phyloP scores from a whole-genome alignment of 2,113 vertebrate genomes.

The Heterotilapia buettikoferi region DNA sequence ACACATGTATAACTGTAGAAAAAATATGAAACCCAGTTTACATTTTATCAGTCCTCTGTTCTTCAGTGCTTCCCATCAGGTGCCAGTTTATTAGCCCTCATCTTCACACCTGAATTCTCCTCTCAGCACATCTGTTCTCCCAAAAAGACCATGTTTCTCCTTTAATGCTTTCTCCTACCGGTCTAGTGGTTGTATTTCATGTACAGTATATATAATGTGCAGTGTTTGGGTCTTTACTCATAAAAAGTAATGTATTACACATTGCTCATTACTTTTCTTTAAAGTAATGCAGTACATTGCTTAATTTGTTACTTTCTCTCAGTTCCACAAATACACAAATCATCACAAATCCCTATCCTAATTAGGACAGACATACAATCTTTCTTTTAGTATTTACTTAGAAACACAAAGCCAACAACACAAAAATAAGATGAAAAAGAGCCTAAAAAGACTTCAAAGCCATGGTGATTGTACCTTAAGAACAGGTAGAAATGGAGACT shows the following conservation, averaged over 20 bases:
- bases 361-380: neutral
- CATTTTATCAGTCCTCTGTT: constrained; percentile 33
- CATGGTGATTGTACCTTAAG: neutral
- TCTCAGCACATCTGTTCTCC: neutral
- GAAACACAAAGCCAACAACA: neutral
- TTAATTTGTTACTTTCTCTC: neutral
- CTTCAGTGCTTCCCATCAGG: constrained; percentile 16
- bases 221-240: neutral
- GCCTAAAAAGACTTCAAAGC: neutral
- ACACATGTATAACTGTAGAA: constrained; percentile 1
- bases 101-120: neutral
- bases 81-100: constrained; percentile 23
- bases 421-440: neutral
- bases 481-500: neutral
- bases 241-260: neutral
- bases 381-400: neutral
- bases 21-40: constrained; percentile 8
- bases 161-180: neutral
- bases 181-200: neutral
- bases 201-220: neutral
- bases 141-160: neutral
- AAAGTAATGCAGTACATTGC: neutral
- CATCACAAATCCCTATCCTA: neutral
- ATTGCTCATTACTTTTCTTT: neutral
- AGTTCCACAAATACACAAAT: neutral